Conservation (phyloP, 2,113 vertebrate species). For the Emydura subglobosa region DNA sequence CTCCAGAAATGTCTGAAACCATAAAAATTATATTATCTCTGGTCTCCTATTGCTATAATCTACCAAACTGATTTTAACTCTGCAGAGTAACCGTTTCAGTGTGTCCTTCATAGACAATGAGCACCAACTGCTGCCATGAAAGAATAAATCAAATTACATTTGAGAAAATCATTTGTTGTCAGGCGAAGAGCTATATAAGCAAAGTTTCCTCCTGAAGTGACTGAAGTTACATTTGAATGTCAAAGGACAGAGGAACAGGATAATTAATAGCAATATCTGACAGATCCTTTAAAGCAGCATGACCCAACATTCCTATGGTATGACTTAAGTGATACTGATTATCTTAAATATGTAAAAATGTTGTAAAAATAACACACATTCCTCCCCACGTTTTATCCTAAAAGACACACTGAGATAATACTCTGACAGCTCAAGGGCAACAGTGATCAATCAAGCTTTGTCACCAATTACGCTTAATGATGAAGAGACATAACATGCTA, state of each 20-base stretch:
- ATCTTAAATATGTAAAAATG: neutral
- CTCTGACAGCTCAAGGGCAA: neutral
- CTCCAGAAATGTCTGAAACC: neutral
- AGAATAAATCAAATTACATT: neutral
- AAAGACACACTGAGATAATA: neutral
- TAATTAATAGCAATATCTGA: neutral
- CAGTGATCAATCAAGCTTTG: neutral
- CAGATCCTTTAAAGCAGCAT: neutral
- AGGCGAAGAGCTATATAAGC: neutral
- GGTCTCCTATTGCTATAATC: neutral
- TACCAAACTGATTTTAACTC: neutral
- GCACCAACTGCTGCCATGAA: neutral
- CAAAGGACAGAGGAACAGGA: neutral
- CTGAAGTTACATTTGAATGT: neutral
- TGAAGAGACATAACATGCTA: fast-evolving
- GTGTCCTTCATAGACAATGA: neutral
- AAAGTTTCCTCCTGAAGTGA: neutral
- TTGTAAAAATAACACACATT: fast-evolving
- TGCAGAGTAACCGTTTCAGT: neutral
- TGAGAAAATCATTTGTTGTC: neutral
- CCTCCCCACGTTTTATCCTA: neutral
- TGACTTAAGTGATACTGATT: fast-evolving
- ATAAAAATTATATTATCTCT: neutral
- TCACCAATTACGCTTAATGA: neutral
- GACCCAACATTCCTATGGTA: fast-evolving